Evolutionary conservation across 1,140 invertebrate species (phyloP), one percentile per base, ranked within the genome.

Genomic region (Leptinotarsa defecta): DNA sequence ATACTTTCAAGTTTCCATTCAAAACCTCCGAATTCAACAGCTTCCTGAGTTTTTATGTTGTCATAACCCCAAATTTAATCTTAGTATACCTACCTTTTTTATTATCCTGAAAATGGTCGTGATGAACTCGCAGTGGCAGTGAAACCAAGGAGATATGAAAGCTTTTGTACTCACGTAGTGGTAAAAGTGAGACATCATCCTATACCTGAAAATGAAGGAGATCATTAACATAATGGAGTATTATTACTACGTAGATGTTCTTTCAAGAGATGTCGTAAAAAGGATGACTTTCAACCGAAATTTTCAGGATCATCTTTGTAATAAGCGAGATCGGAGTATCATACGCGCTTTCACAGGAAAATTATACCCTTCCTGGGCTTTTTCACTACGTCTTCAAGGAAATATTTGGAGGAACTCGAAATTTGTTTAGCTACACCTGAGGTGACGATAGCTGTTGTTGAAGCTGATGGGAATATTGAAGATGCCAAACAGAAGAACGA

Each of bases 161-260:
- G 52, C 52, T 57, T 57, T 57, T 15, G n/a, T 57, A 57, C 52
- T 57, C 13, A 57, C 52, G 15, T 8, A 57, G 52, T 57, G 17
- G 52, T 57, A 57, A 57, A 57, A 57, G 15, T 57, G 52, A 57
- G 52, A 17, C 52, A 57, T 57, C 13, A 57, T 57, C 17, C 52
- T 3, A 17, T 57, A n/a, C 52, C 52, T 57, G 52, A 19, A 19
- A 57, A 57, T 57, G n/a, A 57, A 57, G n/a, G n/a, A 17, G 52
- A n/a, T 57, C 52, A 57, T n/a, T n/a, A 57, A n/a, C 13, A 57
- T 57, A 57, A 57, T 57, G 52, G 52, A 57, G 13, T n/a, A 57
- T 57, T 57, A 57, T 57, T 57, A 57, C 52, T 57, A 15, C 52
- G 52, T 57, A 13, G 52, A 19, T 15, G 52, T 57, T 57, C 4